These are phyloP conservation scores for Oostethus manadensis DNA, from an alignment of 2,113 vertebrate species.

Conservation along the genomic window DNA sequence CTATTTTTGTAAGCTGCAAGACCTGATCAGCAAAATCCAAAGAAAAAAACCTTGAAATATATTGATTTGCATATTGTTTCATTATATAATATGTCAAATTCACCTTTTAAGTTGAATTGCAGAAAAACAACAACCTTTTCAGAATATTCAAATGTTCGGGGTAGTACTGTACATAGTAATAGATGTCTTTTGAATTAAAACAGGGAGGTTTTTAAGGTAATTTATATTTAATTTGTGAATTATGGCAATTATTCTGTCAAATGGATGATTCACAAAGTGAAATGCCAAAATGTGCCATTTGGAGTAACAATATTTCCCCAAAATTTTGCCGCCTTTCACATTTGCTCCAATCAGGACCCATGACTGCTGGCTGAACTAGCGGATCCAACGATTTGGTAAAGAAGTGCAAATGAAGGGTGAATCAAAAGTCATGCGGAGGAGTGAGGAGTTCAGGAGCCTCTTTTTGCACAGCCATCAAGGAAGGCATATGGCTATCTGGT, in stretches of 20 bases:
- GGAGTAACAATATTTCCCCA: conserved; percentile 24
- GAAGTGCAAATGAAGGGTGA: conserved; percentile 39
- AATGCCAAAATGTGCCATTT: conserved; percentile 5
- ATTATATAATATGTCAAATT: too few species aligned
- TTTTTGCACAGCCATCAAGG: conserved; percentile 36
- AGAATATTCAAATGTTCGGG: too few species aligned
- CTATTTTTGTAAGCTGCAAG: too few species aligned
- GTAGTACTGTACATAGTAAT: too few species aligned
- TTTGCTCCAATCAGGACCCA: not conserved
- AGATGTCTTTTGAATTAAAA: not conserved
- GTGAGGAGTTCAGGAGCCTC: conserved; percentile 44
- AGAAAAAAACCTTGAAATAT: too few species aligned
- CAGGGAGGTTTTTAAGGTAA: not conserved
- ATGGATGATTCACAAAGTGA: conserved; percentile 9
- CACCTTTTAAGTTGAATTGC: too few species aligned
- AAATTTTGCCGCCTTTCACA: conserved; percentile 21
- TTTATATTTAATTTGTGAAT: not conserved
- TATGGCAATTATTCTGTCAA: conserved; percentile 35
- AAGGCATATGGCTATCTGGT: conserved; percentile 37
- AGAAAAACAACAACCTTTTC: too few species aligned
- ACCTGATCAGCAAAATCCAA: too few species aligned
- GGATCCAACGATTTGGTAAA: conserved; percentile 46
- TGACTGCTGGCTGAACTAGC: conserved; percentile 38
- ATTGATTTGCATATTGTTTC: too few species aligned
- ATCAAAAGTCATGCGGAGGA: conserved; percentile 33